Base-by-base conservation (phyloP, 1,140 invertebrate genomes). In the Solenopsis invicta region DNA sequence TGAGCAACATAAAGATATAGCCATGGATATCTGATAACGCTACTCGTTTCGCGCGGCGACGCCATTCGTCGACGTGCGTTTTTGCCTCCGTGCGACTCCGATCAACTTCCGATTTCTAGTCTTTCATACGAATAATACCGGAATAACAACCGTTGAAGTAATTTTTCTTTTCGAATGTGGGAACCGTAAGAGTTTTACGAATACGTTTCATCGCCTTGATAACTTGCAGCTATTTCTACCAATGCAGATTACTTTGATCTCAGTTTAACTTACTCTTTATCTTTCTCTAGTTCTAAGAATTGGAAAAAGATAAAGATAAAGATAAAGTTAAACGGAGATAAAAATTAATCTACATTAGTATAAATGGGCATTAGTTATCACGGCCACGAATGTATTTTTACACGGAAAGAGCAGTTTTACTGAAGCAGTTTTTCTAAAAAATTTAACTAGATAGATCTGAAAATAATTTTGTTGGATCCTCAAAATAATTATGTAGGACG, bases 21-120 rank as follows among this genome's bases (percentile, higher is more conserved):
- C 10, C 12, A 37, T 2, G 6, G 52, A 82, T 82, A 59, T 74
- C 80, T 84, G 80, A 50, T 66, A 67, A 52, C 56, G 29, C 18
- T 56, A 12, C 21, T 4, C 9, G 13, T 54, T 48, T 13, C 50
- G 5, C 3, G 29, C 37, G n/a, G 12, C 59, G 10, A 50, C 16
- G 18, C 4, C 0, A 4, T 78, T n/a, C 6, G 21, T n/a, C 34
- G 9, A 74, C 37, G n/a, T 56, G 41, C n/a, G 13, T 4, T 21
- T 4, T 12, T 24, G 37, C 16, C 4, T 74, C 76, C 12, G 5
- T 5, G 12, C 0, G 24, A 66, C 1, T 41, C 21, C 21, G 4
- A 54, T 54, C 21, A 18, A 75, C 13, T 37, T 59, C 6, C 72
- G 24, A 66, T 34, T 21, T 69, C 37, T 41, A 16, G 0, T 24